Evolutionary conservation across 2,113 vertebrate genomes (phyloP).

Genomic region (Sorex araneus): DNA sequence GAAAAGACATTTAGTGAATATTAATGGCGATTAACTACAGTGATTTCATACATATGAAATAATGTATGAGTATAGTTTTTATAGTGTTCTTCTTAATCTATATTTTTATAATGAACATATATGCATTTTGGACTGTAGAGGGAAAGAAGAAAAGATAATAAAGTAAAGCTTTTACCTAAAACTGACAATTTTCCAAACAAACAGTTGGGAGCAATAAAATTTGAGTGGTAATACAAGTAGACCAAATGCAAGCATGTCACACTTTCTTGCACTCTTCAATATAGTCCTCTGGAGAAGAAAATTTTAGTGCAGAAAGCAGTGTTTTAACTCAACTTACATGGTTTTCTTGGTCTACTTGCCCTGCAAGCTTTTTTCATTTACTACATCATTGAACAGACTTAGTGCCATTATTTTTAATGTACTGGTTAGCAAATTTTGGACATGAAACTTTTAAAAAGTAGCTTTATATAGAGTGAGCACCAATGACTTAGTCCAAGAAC

Average conservation of each 20-base stretch:
- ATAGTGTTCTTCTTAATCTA: not conserved
- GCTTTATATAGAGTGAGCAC: not conserved
- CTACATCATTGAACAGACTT: conserved; percentile 38
- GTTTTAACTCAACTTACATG: not conserved
- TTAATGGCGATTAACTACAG: not conserved
- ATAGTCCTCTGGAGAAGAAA: not conserved
- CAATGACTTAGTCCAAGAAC: conserved; percentile 11
- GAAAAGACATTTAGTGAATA: not conserved
- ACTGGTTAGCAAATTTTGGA: conserved; percentile 40
- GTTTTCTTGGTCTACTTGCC: conserved; percentile 25
- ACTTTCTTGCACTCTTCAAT: not conserved
- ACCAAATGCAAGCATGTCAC: not conserved
- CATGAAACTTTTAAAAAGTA: conserved; percentile 1
- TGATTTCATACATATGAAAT: not conserved
- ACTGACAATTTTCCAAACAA: conserved; percentile 32
- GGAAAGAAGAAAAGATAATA: conserved; percentile 16
- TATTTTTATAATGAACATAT: not conserved
- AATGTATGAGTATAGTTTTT: not conserved
- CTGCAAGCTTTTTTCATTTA: conserved; percentile 43
- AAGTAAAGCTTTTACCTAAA: conserved; percentile 19
- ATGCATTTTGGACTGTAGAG: not conserved
- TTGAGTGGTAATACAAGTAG: not conserved
- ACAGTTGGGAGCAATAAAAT: conserved; percentile 43
- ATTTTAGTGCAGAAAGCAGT: not conserved
- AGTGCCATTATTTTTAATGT: conserved; percentile 49